Base-by-base conservation (phyloP, 1,140 invertebrate genomes). In the Ylistrum balloti region DNA sequence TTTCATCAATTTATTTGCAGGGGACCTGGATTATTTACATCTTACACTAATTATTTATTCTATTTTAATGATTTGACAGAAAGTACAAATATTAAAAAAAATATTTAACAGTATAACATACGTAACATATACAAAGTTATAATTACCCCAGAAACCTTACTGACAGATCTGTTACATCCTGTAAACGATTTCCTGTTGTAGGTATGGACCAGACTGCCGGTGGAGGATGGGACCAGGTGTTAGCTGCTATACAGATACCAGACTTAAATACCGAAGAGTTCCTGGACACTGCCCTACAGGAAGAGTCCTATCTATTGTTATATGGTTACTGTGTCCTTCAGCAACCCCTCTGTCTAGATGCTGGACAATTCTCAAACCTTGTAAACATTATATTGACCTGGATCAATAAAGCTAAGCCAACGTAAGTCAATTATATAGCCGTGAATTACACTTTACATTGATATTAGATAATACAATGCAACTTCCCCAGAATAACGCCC, bases 201-300 rank as follows among this genome's bases (percentile, higher is more conserved):
- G 90, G 90, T 38, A 32, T 86, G 86, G 91, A 93, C 33, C 41
- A 88, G 33, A 56, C 48, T 5, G 74, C 34, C 15, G 88, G 90
- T 56, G 93, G 94, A 32, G 89, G 91, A 45, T 96, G 96, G 96
- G 92, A 89, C 85, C 93, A 91, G 45, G 91, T 95, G n/a, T 92
- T 96, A 85, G 90, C 93, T 5, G 92, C 94, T 10, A 91, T 96
- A 38, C 94, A 95, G 74, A 92, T 96, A 9, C 95, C 96, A 17
- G 95, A 96, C 90, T 89, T 95, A 88, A 94, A 94, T 88, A 89
- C 94, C 35, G 92, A 91, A 13, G 94, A 95, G 28, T 96, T 95
- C 88, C 88, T 96, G 20, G 86, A 91, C 17, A 93, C 94, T n/a
- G 93, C 94, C 28, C 86, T 95, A 56, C 86, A 93, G 2, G 91